These are phyloP conservation scores for Nothocercus nigrocapillus DNA, from an alignment of 2,113 vertebrate species.

Conservation along the genomic window DNA sequence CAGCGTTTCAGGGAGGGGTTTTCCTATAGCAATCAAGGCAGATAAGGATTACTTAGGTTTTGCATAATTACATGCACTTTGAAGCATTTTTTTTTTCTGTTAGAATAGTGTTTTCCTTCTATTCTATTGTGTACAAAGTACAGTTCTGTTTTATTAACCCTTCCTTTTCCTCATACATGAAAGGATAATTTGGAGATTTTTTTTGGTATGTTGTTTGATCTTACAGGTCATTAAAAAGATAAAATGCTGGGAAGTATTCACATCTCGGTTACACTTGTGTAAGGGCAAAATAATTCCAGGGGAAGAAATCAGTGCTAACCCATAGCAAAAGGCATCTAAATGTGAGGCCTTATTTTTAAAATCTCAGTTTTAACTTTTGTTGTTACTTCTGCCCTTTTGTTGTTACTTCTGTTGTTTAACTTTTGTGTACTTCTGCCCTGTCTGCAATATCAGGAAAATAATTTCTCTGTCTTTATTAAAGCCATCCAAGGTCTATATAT, in stretches of 20 bases:
- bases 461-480: neutral
- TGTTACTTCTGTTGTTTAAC: neutral
- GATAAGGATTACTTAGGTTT: neutral
- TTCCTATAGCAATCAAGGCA: neutral
- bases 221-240: neutral
- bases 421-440: neutral
- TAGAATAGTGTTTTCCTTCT: neutral
- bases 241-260: neutral
- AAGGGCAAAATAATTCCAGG: neutral
- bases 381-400: neutral
- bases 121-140: neutral
- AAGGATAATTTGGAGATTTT: neutral
- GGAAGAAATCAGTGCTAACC: neutral
- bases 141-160: neutral
- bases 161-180: neutral
- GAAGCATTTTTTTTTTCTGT: neutral
- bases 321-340: neutral
- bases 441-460: neutral
- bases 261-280: neutral
- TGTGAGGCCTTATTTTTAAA: neutral
- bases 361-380: neutral
- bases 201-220: neutral
- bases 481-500: neutral
- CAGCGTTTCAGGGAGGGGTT: neutral
- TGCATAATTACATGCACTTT: neutral